Evolutionary conservation across 2,113 vertebrate genomes (phyloP).

Genomic region (Engraulis encrasicolus): DNA sequence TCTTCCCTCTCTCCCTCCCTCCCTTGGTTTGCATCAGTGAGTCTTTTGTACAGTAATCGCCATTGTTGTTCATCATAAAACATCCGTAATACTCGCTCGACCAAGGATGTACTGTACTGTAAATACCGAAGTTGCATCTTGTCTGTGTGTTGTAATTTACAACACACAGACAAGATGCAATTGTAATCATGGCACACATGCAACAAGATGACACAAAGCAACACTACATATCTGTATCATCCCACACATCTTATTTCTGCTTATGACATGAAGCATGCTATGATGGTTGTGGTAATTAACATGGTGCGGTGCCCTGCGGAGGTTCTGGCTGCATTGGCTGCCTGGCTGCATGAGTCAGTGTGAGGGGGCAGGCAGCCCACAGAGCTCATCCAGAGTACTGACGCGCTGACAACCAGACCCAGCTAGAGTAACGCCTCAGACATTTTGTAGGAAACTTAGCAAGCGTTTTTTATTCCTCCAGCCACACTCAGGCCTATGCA

Average conservation of each 20-base stretch:
- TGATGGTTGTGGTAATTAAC: background rate
- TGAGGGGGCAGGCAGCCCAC: background rate
- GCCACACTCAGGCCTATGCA: background rate
- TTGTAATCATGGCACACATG: background rate
- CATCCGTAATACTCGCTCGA: too few relatives aligned
- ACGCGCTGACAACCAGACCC: background rate
- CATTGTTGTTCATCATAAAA: background rate
- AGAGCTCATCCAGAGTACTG: background rate
- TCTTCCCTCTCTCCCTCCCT: too few relatives aligned
- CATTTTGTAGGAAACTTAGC: too few relatives aligned
- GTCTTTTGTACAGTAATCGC: slow-evolving; percentile 10
- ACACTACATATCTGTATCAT: background rate
- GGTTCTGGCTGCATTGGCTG: background rate
- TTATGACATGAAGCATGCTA: background rate
- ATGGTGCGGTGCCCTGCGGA: background rate
- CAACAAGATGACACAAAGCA: background rate
- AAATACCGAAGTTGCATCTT: background rate
- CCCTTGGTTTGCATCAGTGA: background rate
- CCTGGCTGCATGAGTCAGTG: background rate
- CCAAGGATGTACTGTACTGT: background rate
- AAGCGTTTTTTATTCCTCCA: too few relatives aligned
- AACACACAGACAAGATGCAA: too few relatives aligned
- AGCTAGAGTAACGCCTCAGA: background rate
- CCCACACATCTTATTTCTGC: background rate
- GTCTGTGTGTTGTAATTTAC: background rate